Evolutionary conservation across 2,888 invertebrate species (phyloP).

Genomic region (Dolomedes plantarius): DNA sequence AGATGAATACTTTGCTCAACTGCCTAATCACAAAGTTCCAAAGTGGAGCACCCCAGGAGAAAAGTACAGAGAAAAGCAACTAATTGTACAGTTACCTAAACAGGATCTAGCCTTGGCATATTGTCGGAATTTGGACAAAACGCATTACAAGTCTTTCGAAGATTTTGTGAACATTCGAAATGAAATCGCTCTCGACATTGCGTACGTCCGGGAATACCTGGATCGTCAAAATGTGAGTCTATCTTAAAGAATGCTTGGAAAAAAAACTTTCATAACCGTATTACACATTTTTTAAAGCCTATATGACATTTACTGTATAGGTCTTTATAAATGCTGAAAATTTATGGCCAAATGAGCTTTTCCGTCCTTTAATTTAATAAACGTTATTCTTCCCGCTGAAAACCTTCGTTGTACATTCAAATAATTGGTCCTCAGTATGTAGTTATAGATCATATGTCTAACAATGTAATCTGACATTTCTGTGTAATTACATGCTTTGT

Average conservation of each 20-base stretch:
- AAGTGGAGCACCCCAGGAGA: conserved; percentile 87
- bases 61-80: conserved; percentile 86
- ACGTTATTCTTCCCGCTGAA: too few species aligned
- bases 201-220: conserved; percentile 79
- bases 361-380: too few species aligned
- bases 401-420: too few species aligned
- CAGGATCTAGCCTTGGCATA: conserved; percentile 94
- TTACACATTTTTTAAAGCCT: too few species aligned
- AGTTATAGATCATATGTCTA: too few species aligned
- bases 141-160: conserved; percentile 88
- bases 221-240: conserved; percentile 64
- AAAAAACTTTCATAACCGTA: too few species aligned
- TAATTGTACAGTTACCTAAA: conserved; percentile 93
- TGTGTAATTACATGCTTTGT: too few species aligned
- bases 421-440: too few species aligned
- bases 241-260: background rate
- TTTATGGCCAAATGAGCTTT: too few species aligned
- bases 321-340: too few species aligned
- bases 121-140: conserved; percentile 89
- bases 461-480: too few species aligned
- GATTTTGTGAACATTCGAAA: conserved; percentile 96
- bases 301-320: too few species aligned
- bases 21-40: conserved; percentile 89
- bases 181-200: conserved; percentile 96
- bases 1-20: conserved; percentile 92